A percentile compares a stretch with the other conserved stretches of the same genome.
Conservation (phyloP, 1,140 invertebrate genomes). For the Zeugodacus cucurbitae region DNA sequence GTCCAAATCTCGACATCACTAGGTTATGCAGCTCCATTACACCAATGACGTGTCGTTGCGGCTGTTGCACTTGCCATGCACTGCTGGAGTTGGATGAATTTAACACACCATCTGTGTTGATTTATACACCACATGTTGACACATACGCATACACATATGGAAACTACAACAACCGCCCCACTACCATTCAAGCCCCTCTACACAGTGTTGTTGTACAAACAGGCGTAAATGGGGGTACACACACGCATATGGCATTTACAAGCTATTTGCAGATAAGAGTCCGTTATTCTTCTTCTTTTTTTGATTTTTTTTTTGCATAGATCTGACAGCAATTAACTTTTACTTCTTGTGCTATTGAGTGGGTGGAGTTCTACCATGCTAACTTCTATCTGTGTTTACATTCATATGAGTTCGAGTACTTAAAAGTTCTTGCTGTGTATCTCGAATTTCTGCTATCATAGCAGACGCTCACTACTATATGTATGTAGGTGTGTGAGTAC, state of each 20-base stretch:
- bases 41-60: neutral
- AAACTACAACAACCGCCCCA: neutral
- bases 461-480: no score
- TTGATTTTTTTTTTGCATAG: neutral
- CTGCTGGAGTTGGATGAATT: constrained; percentile 25
- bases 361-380: neutral
- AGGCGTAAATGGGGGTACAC: neutral
- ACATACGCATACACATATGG: neutral
- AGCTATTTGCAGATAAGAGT: neutral
- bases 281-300: neutral
- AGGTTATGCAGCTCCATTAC: neutral
- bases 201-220: neutral
- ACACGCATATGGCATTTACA: no score
- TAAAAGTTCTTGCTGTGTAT: neutral
- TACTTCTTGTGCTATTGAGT: neutral
- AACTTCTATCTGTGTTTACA: neutral
- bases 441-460: neutral
- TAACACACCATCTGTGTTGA: constrained; percentile 10
- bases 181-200: neutral
- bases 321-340: neutral
- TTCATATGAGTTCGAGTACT: no score
- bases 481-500: neutral
- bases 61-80: neutral
- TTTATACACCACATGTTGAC: neutral
- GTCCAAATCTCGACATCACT: neutral